These are phyloP conservation scores for Macrophya annulata DNA, from an alignment of 2,888 invertebrate genomes.

Conservation along the genomic window DNA sequence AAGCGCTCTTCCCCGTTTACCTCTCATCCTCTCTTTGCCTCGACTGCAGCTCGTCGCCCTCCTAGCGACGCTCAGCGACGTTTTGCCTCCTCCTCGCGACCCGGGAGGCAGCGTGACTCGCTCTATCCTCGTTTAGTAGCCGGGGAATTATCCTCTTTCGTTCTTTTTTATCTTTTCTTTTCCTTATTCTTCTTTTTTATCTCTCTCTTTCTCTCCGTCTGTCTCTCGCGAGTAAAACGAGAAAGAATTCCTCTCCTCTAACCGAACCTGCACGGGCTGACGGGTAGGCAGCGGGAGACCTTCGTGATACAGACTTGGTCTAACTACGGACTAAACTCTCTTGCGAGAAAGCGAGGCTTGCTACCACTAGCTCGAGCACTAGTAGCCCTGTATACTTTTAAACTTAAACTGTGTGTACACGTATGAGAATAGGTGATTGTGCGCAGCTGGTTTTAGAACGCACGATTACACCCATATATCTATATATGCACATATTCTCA, in stretches of 20 bases:
- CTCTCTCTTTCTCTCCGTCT: neutral
- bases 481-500: neutral
- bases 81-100: slow-evolving; percentile 48
- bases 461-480: too few species aligned
- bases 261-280: slow-evolving; percentile 35
- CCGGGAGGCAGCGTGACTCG: slow-evolving; percentile 51
- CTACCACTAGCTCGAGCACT: neutral
- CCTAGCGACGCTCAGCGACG: slow-evolving; percentile 51
- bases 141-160: neutral
- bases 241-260: slow-evolving; percentile 49
- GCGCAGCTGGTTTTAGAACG: neutral
- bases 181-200: neutral
- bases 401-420: neutral
- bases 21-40: slow-evolving; percentile 40
- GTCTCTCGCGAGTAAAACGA: slow-evolving; percentile 24
- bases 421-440: neutral
- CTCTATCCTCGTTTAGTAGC: slow-evolving; percentile 5
- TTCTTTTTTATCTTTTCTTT: too few species aligned
- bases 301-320: slow-evolving; percentile 36
- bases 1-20: slow-evolving; percentile 56
- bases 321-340: slow-evolving; percentile 40
- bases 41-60: slow-evolving; percentile 56
- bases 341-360: neutral
- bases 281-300: slow-evolving; percentile 44
- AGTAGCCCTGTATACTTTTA: neutral